phyloP scores from a whole-genome alignment of 2,113 vertebrate species.

The Engystomops pustulosus region DNA sequence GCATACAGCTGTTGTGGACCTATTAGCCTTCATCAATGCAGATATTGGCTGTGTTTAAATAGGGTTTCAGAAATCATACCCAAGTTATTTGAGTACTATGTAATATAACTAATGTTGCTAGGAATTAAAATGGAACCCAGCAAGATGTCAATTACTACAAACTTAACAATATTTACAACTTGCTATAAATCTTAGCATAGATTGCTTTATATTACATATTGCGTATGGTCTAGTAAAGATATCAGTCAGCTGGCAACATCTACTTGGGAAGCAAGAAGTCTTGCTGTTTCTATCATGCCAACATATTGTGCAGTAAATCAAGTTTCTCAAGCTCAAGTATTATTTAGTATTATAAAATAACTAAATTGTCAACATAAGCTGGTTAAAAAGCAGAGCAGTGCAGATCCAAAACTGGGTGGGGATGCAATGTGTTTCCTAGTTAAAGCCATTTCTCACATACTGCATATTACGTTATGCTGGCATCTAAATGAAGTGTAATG shows the following conservation, averaged over 20 bases:
- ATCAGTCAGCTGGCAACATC: neutral
- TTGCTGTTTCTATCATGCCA: neutral
- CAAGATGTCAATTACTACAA: neutral
- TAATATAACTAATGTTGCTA: neutral
- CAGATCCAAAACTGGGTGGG: constrained; percentile 27
- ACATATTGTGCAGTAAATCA: neutral
- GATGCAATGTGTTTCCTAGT: constrained; percentile 28
- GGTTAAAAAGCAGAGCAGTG: neutral
- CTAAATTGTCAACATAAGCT: neutral
- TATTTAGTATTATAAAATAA: constrained; percentile 12
- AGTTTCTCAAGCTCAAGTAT: neutral
- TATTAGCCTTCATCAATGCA: too few relatives aligned
- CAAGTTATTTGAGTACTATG: too few relatives aligned
- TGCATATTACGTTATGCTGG: constrained; percentile 26
- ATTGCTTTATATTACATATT: neutral
- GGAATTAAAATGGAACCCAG: neutral
- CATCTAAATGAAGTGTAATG: neutral
- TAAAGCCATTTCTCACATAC: constrained; percentile 16
- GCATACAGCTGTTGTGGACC: too few relatives aligned
- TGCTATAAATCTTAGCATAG: neutral
- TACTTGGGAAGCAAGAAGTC: neutral
- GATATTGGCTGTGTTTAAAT: too few relatives aligned
- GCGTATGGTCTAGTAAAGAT: neutral
- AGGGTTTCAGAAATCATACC: too few relatives aligned
- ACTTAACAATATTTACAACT: neutral